Evolutionary conservation across 2,888 invertebrate species (phyloP).

Genomic region (Malthinus flaveolus): DNA sequence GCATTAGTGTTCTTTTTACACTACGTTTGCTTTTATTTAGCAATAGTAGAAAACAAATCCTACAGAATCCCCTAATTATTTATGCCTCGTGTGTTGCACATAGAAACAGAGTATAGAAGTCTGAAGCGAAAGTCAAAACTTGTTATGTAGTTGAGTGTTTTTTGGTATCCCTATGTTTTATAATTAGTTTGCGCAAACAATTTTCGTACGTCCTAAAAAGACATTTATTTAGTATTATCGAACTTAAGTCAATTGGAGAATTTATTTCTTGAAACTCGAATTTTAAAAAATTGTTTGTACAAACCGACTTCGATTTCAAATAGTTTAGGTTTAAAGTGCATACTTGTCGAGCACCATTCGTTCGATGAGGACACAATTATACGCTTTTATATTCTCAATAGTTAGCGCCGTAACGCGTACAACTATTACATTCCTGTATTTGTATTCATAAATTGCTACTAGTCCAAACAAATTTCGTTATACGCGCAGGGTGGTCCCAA

Average conservation of each 20-base stretch:
- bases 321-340: too few species aligned
- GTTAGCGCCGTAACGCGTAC: conserved; percentile 32
- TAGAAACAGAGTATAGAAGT: conserved; percentile 41
- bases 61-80: too few species aligned
- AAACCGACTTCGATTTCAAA: too few species aligned
- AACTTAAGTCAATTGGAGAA: too few species aligned
- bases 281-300: conserved; percentile 42
- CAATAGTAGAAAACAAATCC: background rate
- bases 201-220: conserved; percentile 2
- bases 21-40: conserved; percentile 9
- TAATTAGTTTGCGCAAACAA: too few species aligned
- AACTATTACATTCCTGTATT: conserved; percentile 51
- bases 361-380: background rate
- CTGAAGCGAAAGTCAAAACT: conserved; percentile 53
- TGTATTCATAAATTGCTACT: conserved; percentile 40
- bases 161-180: conserved; percentile 41
- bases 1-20: conserved; percentile 29
- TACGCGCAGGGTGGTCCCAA: background rate
- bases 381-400: background rate
- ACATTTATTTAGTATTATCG: conserved; percentile 2
- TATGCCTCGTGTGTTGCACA: conserved; percentile 37
- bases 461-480: too few species aligned
- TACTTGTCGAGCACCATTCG: too few species aligned
- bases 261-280: too few species aligned
- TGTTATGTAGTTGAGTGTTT: conserved; percentile 45